Evolutionary conservation across 2,113 vertebrate species (phyloP).

Genomic region (Pseudopipra pipra): DNA sequence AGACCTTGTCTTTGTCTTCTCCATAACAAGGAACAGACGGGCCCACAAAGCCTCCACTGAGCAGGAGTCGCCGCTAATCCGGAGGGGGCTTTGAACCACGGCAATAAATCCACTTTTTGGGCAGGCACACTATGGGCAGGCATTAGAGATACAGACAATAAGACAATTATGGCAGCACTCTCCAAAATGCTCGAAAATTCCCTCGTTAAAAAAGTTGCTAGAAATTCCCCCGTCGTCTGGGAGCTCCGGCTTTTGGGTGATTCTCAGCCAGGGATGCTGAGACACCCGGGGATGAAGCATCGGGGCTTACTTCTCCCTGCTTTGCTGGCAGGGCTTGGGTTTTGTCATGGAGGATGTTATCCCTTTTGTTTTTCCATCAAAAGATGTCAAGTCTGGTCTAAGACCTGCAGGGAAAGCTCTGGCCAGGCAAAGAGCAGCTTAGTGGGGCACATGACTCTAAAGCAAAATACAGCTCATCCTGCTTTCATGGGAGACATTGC

Average conservation of each 20-base stretch:
- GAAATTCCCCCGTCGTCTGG: rapidly evolving
- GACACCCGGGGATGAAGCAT: background rate
- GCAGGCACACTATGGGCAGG: background rate
- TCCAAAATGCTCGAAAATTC: background rate
- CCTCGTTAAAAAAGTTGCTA: background rate
- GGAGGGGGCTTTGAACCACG: background rate
- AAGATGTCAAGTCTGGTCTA: background rate
- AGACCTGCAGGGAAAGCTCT: background rate
- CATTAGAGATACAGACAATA: background rate
- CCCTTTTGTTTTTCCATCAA: background rate
- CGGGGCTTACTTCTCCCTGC: background rate
- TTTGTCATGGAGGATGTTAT: background rate
- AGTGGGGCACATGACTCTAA: rapidly evolving
- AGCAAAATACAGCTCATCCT: background rate
- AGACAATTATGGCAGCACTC: slow-evolving; percentile 11
- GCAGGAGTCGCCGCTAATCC: background rate
- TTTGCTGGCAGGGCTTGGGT: background rate
- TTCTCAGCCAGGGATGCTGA: background rate
- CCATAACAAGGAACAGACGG: background rate
- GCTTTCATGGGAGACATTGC: background rate
- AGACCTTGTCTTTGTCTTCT: slow-evolving; percentile 48
- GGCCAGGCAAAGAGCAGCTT: background rate
- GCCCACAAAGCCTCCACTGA: slow-evolving; percentile 29
- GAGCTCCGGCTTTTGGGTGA: background rate
- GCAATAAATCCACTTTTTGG: slow-evolving; percentile 31